These are phyloP conservation scores for Tapera naevia DNA, from an alignment of 2,797 vertebrate genomes.

Conservation along the genomic window DNA sequence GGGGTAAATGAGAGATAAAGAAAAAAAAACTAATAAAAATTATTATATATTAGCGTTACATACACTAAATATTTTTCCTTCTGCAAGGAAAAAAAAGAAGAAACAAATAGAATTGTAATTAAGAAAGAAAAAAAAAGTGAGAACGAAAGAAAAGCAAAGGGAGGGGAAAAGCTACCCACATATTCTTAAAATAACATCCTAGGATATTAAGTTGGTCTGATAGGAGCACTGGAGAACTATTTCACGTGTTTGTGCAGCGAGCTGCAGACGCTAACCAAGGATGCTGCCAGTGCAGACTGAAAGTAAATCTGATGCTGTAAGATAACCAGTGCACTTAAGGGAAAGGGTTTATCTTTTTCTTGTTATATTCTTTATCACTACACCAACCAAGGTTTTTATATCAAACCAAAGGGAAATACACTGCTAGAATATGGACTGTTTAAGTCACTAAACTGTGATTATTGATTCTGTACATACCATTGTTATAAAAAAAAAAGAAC, in stretches of 20 bases:
- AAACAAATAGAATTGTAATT: not conserved
- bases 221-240: conserved; percentile 43
- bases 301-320: conserved; percentile 64
- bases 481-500: conserved; percentile 89
- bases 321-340: conserved; percentile 81
- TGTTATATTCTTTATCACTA: conserved; percentile 79
- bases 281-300: conserved; percentile 58
- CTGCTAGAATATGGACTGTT: conserved; percentile 86
- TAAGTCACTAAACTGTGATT: conserved; percentile 89
- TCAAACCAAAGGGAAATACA: conserved; percentile 92
- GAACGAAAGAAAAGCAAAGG: not conserved
- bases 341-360: conserved; percentile 71
- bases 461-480: conserved; percentile 91
- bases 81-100: not conserved
- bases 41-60: conserved; percentile 6
- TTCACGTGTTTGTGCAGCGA: not conserved
- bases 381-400: conserved; percentile 86
- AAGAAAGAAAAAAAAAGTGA: not conserved
- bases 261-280: conserved; percentile 28
- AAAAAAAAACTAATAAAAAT: not conserved
- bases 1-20: accelerated
- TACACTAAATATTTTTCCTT: conserved; percentile 41
- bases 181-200: not conserved
- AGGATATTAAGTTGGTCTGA: conserved; percentile 3
- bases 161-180: not conserved